Base-by-base conservation (phyloP, 2,888 invertebrate species). In the Podabrus alpinus region DNA sequence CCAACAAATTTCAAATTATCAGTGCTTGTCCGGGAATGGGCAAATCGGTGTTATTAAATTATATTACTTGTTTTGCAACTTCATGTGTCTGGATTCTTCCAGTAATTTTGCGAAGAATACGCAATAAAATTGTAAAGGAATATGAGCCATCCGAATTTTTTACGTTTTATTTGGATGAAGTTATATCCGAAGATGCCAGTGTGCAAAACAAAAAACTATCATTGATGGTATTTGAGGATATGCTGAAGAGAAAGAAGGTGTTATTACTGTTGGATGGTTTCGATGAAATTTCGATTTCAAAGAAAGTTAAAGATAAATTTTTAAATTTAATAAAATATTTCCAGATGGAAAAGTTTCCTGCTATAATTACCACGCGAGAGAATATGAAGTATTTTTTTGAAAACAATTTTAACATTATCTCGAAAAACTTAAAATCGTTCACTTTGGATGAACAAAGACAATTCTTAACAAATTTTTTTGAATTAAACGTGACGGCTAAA, bases 1-100 rank as follows among this genome's bases (percentile, higher is more conserved):
- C 9, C 9, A n/a, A 66, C 3, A 21, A 17, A 4, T n/a, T 13
- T 15, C 19, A 59, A 13, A 29, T 72, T n/a, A 24, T 72, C n/a
- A 72, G 68, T 68, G 72, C 17, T 11, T n/a, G 29, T 11, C 72
- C 72, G 3, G 72, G 72, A 15, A 64, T 68, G 72, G 72, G 72
- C 7, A 72, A 72, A 59, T 25, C 72, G 9, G 19, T 68, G 11
- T 19, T 68, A 11, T 16, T 72, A 17, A 45, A 68, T 62, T 61
- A 60, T 16, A 16, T 72, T 15, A 45, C 68, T 7, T 11, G 21
- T 13, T 10, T 25, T 13, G 29, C 62, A 9, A 29, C 68, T 13
- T 5, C 9, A 11, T n/a, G 3, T 45, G 15, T 21, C 13, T 72
- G 72, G 72, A 68, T 72, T 7, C 11, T 72, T 19, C 10, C 25